A percentile compares a stretch with the other conserved stretches of the same genome.
Conservation (phyloP, 2,113 vertebrate species). For the Antigone vipio region DNA sequence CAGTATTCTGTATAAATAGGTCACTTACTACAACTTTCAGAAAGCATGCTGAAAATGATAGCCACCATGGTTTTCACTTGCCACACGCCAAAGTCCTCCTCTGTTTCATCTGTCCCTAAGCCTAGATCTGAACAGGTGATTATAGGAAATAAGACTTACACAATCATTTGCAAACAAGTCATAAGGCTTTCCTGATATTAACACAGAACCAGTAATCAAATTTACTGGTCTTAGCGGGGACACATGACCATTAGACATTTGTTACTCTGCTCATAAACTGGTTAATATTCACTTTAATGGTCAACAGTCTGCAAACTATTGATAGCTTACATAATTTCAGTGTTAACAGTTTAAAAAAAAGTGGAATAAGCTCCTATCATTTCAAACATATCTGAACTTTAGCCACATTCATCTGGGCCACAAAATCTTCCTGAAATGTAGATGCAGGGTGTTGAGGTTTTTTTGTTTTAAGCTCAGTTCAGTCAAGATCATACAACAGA, state of each 20-base stretch:
- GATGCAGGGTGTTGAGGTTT: not conserved
- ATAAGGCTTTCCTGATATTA: not conserved
- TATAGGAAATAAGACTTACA: conserved; percentile 44
- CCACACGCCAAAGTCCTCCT: conserved; percentile 83
- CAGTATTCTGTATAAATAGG: not conserved
- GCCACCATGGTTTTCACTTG: conserved; percentile 91
- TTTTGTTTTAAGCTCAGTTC: not conserved
- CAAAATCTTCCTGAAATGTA: not conserved
- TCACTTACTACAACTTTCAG: conserved; percentile 86
- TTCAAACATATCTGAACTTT: not conserved
- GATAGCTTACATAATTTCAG: not conserved
- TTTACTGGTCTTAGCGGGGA: not conserved
- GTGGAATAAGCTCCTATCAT: not conserved
- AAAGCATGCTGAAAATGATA: conserved; percentile 83
- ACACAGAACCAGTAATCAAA: not conserved
- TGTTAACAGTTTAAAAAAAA: not conserved
- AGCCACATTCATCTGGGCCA: not conserved
- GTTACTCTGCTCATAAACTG: not conserved
- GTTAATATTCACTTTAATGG: not conserved
- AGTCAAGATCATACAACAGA: not conserved
- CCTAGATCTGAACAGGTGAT: conserved; percentile 77
- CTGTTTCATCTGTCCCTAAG: conserved; percentile 80
- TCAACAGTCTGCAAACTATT: not conserved
- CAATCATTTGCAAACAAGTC: not conserved
- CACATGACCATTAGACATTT: not conserved